Base-by-base conservation (phyloP, 1,140 invertebrate genomes). In the Drosophila ficusphila region DNA sequence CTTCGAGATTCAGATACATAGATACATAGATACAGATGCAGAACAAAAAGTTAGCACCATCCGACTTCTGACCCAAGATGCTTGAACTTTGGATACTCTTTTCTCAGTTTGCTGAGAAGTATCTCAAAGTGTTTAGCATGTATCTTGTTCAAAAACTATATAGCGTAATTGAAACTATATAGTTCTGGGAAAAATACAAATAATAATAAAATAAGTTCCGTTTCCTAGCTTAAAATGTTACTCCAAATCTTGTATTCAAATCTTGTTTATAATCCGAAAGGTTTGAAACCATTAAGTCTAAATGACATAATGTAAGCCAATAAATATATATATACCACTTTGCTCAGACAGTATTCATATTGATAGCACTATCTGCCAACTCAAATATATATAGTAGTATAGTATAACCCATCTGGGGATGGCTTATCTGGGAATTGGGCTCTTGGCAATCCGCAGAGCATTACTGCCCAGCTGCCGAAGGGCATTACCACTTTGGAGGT, bases 1-100 rank as follows among this genome's bases (percentile, higher is more conserved):
- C 36, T 31, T 19, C 16, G 21, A 47, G 74, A 61, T 69, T 60
- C 52, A 71, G 38, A 51, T 44, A 42, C 29, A 36, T 23, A 51
- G 21, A 46, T 21, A 38, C n/a, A 44, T 23, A 49, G 16, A 67
- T 19, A 11, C 3, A 18, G 7, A 60, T 31, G n/a, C 21, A 23
- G 21, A 25, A 44, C 41, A 44, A 47, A 34, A 44, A 33, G 27
- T 51, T 39, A 70, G 46, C 46, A 52, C 49, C 47, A 4, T 4
- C 27, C 33, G 60, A 56, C 60, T 54, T 48, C 6, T 23, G 3
- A 18, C 3, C 6, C 61, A 25, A 48, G 29, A 25, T 44, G 44
- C 6, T 6, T 42, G 64, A 44, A 58, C 42, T 39, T 11, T 29
- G 16, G 7, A 21, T 69, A 48, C 60, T 65, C 48, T 67, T n/a